phyloP scores from a whole-genome alignment of 2,113 vertebrate species.

The Eulemur macaco region DNA sequence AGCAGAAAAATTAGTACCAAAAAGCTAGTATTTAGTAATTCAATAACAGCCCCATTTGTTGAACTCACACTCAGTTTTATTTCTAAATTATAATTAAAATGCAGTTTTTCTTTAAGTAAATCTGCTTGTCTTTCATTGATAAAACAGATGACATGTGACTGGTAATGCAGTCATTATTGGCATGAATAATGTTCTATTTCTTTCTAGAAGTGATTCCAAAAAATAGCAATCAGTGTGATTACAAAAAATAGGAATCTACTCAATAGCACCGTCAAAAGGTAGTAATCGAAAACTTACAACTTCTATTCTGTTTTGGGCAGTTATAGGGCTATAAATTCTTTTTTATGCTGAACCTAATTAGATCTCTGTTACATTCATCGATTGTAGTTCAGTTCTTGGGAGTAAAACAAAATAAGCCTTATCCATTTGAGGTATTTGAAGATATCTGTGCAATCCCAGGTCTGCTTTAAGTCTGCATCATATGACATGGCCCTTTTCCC shows the following conservation, averaged over 20 bases:
- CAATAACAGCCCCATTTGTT: not conserved
- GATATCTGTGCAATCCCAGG: not conserved
- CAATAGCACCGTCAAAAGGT: not conserved
- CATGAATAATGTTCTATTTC: not conserved
- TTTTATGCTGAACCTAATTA: not conserved
- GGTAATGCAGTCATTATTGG: not conserved
- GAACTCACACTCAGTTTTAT: not conserved
- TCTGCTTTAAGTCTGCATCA: not conserved
- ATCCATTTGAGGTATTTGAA: not conserved
- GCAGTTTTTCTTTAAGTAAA: not conserved
- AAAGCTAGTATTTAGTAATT: not conserved
- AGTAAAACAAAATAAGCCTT: not conserved
- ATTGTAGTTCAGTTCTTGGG: not conserved
- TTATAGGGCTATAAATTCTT: not conserved
- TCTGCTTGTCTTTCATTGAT: not conserved
- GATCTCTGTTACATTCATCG: not conserved
- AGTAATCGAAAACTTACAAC: not conserved
- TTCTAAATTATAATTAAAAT: constrained; percentile 7
- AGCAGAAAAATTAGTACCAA: not conserved
- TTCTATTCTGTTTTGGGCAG: not conserved
- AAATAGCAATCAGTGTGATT: not conserved
- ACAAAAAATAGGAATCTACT: not conserved
- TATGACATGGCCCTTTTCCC: not conserved
- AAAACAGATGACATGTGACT: not conserved
- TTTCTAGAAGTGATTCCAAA: not conserved